Base-by-base conservation (phyloP, 2,888 invertebrate species). In the Omphaloscelis lunosa region DNA sequence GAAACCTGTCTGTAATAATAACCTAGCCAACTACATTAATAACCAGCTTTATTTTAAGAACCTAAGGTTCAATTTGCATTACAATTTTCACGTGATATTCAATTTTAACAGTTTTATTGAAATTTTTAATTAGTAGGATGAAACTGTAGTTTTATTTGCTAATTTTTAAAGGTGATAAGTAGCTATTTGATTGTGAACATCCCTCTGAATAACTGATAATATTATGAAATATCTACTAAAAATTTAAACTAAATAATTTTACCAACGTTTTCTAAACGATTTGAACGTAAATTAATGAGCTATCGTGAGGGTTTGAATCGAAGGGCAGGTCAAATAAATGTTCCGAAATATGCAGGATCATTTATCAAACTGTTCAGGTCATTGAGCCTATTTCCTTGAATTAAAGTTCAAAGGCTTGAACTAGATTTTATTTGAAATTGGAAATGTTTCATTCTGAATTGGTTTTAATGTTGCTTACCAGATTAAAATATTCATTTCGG, bases 81-180 rank as follows among this genome's bases (percentile, higher is more conserved):
- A 11, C 17, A 62, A 34, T 48, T 23, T 65, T 45, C 27, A 62
- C 51, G 45, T 66, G 53, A 70, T 67, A 75, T 70, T 34, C 34
- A 34, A 34, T 34, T 34, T 34, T 69, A 78, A 75, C 76, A 58
- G 81, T 83, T 89, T 89, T 86, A 86, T 88, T 88, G 86, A 88
- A 89, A 89, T 84, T 91, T 93, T 92, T 92, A 92, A 92, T 92
- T 90, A 89, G 85, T 86, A 82, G 83, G 86, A 87, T 84, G 83
- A 77, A 88, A 29, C 27, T n/a, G 15, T 17, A 12, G n/a, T 56
- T 70, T 91, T 90, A 89, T 92, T 86, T 86, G 73, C 29, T 59
- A 80, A 68, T 27, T 58, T 48, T 67, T 62, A 20, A 67, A 17
- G 1, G 6, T 58, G 17, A 29, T 29, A 53, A 51, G 29, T 48